A percentile compares a stretch with the other conserved stretches of the same genome.
These are phyloP conservation scores for Dryadula phaetusa DNA, from an alignment of 2,888 invertebrate genomes.

Conservation along the genomic window DNA sequence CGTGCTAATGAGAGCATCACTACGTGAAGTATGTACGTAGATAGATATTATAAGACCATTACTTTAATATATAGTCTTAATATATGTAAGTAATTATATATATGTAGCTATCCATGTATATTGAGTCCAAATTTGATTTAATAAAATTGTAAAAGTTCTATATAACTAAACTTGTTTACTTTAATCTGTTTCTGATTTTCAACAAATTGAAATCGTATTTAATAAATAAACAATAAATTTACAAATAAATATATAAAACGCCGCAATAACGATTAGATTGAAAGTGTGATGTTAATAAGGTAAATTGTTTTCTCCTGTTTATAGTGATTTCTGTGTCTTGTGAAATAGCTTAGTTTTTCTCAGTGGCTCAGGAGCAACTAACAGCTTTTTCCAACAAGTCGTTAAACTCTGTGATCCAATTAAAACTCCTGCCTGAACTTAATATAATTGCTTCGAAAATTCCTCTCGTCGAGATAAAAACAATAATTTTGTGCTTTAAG, in stretches of 20 bases:
- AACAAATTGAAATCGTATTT: background rate
- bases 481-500: constrained; percentile 82
- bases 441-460: constrained; percentile 82
- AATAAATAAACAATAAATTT: background rate
- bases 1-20: constrained; percentile 1
- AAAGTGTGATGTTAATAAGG: constrained; percentile 26
- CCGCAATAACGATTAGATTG: constrained; percentile 23
- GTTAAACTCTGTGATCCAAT: constrained; percentile 78
- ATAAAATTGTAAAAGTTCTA: too few species aligned
- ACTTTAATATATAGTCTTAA: too few species aligned
- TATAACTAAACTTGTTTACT: too few species aligned
- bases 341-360: constrained; percentile 39
- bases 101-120: too few species aligned
- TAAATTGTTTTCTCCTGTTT: constrained; percentile 27
- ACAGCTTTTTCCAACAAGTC: constrained; percentile 68
- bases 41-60: too few species aligned
- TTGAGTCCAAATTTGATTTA: too few species aligned
- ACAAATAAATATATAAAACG: background rate
- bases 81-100: too few species aligned
- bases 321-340: constrained; percentile 30
- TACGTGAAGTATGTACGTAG: background rate
- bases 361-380: constrained; percentile 53
- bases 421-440: constrained; percentile 77
- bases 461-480: constrained; percentile 80
- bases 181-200: too few species aligned